These are phyloP conservation scores for Tyria jacobaeae DNA, from an alignment of 2,888 invertebrate genomes.

Conservation along the genomic window DNA sequence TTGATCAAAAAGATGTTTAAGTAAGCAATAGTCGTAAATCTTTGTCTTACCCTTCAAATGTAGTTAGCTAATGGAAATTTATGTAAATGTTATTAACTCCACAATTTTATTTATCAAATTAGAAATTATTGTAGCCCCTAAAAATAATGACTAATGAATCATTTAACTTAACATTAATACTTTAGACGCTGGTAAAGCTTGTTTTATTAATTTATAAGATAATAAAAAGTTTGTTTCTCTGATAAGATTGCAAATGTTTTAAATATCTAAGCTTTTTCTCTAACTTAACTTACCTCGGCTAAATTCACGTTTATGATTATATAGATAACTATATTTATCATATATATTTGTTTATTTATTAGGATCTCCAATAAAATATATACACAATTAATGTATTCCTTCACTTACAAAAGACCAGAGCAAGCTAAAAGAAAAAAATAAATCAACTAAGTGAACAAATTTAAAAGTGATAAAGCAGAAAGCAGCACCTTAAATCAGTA, in stretches of 20 bases:
- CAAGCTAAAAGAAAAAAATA: too few species aligned
- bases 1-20: slow-evolving; percentile 33
- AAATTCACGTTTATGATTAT: too few species aligned
- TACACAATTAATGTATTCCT: too few species aligned
- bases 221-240: too few species aligned
- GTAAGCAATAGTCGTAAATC: slow-evolving; percentile 47
- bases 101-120: slow-evolving; percentile 34
- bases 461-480: too few species aligned
- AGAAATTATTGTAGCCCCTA: slow-evolving; percentile 19
- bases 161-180: slow-evolving; percentile 3
- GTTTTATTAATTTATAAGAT: background rate
- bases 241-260: background rate
- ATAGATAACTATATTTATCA: too few species aligned
- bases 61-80: slow-evolving; percentile 50
- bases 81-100: slow-evolving; percentile 38
- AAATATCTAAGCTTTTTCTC: background rate
- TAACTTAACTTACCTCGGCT: too few species aligned
- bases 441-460: too few species aligned
- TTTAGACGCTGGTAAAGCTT: background rate
- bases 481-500: too few species aligned
- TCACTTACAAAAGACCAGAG: too few species aligned
- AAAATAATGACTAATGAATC: slow-evolving; percentile 23
- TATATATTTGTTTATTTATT: too few species aligned
- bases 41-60: slow-evolving; percentile 43
- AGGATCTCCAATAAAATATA: too few species aligned